These are phyloP conservation scores for Boloria euphrosyne DNA, from an alignment of 2,888 invertebrate species.

Conservation along the genomic window DNA sequence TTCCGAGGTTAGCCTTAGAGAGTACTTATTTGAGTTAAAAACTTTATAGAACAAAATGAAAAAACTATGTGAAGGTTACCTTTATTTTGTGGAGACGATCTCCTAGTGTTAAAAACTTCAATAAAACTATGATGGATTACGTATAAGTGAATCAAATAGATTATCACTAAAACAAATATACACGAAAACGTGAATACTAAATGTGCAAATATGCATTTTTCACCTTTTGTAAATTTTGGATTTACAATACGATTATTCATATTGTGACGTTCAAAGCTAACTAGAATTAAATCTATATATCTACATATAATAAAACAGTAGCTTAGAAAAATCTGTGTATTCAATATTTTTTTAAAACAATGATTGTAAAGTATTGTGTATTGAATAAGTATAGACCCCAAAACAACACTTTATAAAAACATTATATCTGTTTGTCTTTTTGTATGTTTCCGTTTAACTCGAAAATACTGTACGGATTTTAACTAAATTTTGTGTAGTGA, in stretches of 20 bases:
- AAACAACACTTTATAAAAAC: too few relatives aligned
- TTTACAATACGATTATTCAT: constrained; percentile 3
- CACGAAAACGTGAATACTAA: constrained; percentile 53
- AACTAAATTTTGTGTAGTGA: too few relatives aligned
- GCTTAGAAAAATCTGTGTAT: too few relatives aligned
- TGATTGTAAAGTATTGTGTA: too few relatives aligned
- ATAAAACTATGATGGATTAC: constrained; percentile 50
- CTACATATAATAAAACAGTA: too few relatives aligned
- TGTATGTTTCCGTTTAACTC: too few relatives aligned
- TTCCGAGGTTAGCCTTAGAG: too few relatives aligned
- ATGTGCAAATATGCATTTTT: constrained; percentile 65
- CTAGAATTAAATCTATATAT: constrained; percentile 25
- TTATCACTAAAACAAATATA: constrained; percentile 48
- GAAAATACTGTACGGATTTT: too few relatives aligned
- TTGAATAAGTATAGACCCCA: too few relatives aligned
- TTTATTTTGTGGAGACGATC: background rate
- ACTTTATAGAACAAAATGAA: background rate
- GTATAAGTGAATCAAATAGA: constrained; percentile 57
- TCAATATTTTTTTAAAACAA: too few relatives aligned
- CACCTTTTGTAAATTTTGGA: constrained; percentile 62
- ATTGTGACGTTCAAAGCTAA: constrained; percentile 14
- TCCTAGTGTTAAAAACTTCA: constrained; percentile 43
- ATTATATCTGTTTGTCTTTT: too few relatives aligned
- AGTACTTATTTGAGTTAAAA: too few relatives aligned
- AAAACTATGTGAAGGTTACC: constrained; percentile 11